These are phyloP conservation scores for Onychomys leucogaster DNA, from an alignment of 2,797 vertebrate species.

Conservation along the genomic window DNA sequence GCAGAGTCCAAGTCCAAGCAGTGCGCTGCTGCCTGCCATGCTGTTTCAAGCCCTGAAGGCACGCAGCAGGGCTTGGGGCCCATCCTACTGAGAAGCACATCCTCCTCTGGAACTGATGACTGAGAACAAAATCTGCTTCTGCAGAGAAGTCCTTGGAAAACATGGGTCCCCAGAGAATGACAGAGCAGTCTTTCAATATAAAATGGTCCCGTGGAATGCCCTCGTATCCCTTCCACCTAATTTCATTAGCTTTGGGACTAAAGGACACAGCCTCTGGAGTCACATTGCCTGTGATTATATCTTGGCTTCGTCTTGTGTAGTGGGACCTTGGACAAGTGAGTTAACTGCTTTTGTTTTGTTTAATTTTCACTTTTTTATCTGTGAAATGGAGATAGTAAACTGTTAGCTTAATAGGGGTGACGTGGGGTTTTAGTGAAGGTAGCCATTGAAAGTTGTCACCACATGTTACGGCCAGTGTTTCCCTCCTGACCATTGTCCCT, in stretches of 20 bases:
- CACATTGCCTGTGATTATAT: not conserved
- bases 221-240: not conserved
- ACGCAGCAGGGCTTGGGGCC: not conserved
- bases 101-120: not conserved
- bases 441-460: not conserved
- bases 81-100: not conserved
- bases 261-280: not conserved
- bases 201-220: not conserved
- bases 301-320: not conserved
- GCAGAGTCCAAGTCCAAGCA: not conserved
- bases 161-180: not conserved
- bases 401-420: not conserved
- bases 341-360: not conserved
- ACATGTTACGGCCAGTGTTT: not conserved
- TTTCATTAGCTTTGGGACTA: not conserved
- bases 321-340: not conserved
- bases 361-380: not conserved
- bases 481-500: not conserved
- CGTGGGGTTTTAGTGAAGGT: constrained; percentile 15
- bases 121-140: not conserved
- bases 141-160: not conserved
- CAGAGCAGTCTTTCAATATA: not conserved
- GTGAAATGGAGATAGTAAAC: constrained; percentile 4
- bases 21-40: not conserved
- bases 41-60: not conserved